Evolutionary conservation across 2,113 vertebrate genomes (phyloP), one percentile per base, ranked within the genome.

Genomic region (Furnarius figulus): DNA sequence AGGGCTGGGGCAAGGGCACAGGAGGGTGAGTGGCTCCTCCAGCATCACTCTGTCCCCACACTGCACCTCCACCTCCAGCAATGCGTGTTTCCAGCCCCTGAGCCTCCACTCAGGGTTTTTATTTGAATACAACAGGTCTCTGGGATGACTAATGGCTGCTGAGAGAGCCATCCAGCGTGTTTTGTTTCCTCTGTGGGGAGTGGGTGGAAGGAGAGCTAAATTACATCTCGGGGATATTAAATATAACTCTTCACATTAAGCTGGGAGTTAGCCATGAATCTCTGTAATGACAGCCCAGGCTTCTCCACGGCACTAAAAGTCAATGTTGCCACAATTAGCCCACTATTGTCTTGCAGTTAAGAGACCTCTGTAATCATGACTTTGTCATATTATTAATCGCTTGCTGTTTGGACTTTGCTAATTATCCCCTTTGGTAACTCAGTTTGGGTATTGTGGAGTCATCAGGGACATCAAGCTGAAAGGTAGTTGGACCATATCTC

Each of bases 401-500:
- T 95, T 96, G 97, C 77, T 96, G 95, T 97, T 97, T 98, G 97
- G 97, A 94, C 94, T 96, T 96, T 56, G 93, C 95, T 97, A 97
- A 98, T 98, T 98, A 97, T 97, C 76, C 95, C 97, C 94, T 94
- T 92, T 35, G 82, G 97, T 97, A 92, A 68, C 91, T 97, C 37
- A 67, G 88, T 83, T 71, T 85, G 94, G 83, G 90, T 94, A 89
- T 89, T 66, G 70, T 77, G 73, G 81, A 94, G 96, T 87, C 93
- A 79, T 66, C 30, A 37, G 90, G 62, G 93, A 95, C 81, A 59
- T 66, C 65, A 80, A 87, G 61, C 81, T 85, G 79, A 74, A 95
- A 95, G 92, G 93, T 91, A 90, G 75, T 80, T 96, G 66, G 18
- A 78, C 68, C 52, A 42, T 77, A 52, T 91, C 92, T 96, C 89